phyloP scores from a whole-genome alignment of 2,797 vertebrate species.

The Aldrovandia affinis region DNA sequence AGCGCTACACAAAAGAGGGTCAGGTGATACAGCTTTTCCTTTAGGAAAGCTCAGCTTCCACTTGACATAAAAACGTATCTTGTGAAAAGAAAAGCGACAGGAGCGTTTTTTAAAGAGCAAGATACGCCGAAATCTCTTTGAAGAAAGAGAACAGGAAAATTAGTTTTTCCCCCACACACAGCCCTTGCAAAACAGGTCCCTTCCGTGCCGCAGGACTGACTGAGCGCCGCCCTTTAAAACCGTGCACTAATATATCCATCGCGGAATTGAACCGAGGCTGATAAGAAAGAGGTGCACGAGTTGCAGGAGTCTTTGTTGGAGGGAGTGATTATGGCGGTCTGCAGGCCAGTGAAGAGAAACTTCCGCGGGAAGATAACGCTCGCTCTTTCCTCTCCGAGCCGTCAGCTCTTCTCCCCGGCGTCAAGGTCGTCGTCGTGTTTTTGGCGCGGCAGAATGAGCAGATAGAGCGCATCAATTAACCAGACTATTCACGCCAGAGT shows the following conservation, averaged over 20 bases:
- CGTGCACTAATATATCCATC: neutral
- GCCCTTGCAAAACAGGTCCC: neutral
- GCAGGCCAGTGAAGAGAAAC: neutral
- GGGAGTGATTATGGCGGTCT: neutral
- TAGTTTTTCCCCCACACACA: neutral
- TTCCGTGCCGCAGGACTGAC: neutral
- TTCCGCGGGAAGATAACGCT: neutral
- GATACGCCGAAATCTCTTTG: neutral
- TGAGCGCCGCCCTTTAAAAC: neutral
- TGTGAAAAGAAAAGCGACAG: neutral
- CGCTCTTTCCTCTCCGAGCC: neutral
- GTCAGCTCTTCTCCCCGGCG: neutral
- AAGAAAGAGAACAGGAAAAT: neutral
- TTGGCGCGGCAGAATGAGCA: neutral
- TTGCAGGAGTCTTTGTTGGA: conserved; percentile 5
- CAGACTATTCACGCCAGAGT: neutral
- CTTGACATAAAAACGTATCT: conserved; percentile 2
- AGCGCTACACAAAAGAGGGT: neutral
- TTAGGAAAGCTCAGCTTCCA: neutral
- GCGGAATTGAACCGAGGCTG: neutral
- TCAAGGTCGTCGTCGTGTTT: neutral
- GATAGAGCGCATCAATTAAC: neutral
- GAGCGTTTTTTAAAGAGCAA: neutral
- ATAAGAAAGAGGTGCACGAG: neutral
- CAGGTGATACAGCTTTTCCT: neutral